Conservation (phyloP, 2,113 vertebrate species). For the Aplodontia rufa region DNA sequence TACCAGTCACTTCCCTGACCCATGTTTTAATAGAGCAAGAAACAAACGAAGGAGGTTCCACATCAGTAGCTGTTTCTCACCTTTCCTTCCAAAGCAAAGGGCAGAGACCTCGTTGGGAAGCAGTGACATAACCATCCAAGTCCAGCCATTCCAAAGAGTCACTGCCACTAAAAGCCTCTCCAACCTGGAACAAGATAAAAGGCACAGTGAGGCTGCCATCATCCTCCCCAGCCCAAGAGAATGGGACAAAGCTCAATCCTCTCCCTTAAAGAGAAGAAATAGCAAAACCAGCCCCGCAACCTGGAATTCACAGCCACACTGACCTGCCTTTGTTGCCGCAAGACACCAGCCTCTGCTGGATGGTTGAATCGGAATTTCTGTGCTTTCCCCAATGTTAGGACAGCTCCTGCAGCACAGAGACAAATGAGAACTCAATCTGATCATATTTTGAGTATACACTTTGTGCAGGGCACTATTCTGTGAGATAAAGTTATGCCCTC, state of each 20-base stretch:
- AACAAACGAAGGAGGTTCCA: neutral
- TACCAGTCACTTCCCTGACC: neutral
- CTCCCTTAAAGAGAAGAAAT: neutral
- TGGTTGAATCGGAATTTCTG: conserved; percentile 97
- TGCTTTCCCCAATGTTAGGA: conserved; percentile 92
- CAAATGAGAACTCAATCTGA: neutral
- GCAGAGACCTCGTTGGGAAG: conserved; percentile 61
- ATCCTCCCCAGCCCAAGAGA: no score
- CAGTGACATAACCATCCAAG: conserved; percentile 80
- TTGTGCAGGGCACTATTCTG: neutral
- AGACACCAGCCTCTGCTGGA: conserved; percentile 93
- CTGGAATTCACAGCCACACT: conserved; percentile 50
- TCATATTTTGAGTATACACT: neutral
- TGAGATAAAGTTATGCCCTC: neutral
- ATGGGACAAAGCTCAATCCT: neutral
- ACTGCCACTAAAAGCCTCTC: conserved; percentile 79
- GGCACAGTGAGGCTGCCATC: neutral
- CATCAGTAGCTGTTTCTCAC: conserved; percentile 69
- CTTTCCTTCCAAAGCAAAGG: conserved; percentile 77
- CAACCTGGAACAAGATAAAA: conserved; percentile 78
- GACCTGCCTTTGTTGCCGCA: conserved; percentile 92
- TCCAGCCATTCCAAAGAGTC: conserved; percentile 87
- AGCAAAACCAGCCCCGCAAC: neutral
- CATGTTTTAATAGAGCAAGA: neutral
- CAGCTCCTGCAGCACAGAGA: conserved; percentile 85